Conservation (phyloP, 2,113 vertebrate genomes). For the Alectura lathami region DNA sequence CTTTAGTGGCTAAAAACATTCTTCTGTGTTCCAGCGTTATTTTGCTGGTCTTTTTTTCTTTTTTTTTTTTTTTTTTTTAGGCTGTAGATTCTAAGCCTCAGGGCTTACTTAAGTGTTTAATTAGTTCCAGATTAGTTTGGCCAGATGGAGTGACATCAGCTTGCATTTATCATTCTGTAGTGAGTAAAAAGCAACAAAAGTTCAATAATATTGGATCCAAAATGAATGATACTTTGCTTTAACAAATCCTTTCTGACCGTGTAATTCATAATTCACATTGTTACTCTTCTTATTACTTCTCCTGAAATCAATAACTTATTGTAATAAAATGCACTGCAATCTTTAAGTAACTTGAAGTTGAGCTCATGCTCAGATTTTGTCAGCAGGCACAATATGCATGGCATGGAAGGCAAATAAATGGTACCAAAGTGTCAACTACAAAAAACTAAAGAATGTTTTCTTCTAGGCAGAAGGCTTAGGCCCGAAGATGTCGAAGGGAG, state of each 20-base stretch:
- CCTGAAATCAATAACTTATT: not conserved
- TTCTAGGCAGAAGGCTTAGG: slow-evolving; percentile 79
- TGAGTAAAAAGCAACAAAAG: not conserved
- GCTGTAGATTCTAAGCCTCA: not conserved
- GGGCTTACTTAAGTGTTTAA: not conserved
- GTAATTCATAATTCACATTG: not conserved
- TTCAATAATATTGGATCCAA: not conserved
- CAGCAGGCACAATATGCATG: not conserved
- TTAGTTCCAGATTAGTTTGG: not conserved
- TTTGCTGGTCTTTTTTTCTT: too few relatives aligned
- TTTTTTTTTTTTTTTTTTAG: not conserved
- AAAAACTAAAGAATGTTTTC: slow-evolving; percentile 1
- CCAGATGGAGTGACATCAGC: not conserved
- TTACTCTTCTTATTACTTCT: not conserved
- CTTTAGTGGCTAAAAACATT: not conserved
- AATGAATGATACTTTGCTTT: not conserved
- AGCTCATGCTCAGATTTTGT: not conserved
- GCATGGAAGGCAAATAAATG: not conserved
- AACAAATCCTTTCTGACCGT: not conserved
- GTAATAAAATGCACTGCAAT: not conserved
- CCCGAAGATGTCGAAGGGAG: slow-evolving; percentile 68
- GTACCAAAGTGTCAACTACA: not conserved
- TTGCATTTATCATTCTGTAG: not conserved
- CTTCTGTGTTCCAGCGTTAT: not conserved
- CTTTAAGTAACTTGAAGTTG: not conserved